Base-by-base conservation (phyloP, 2,797 vertebrate genomes). In the Myotis pilosus region DNA sequence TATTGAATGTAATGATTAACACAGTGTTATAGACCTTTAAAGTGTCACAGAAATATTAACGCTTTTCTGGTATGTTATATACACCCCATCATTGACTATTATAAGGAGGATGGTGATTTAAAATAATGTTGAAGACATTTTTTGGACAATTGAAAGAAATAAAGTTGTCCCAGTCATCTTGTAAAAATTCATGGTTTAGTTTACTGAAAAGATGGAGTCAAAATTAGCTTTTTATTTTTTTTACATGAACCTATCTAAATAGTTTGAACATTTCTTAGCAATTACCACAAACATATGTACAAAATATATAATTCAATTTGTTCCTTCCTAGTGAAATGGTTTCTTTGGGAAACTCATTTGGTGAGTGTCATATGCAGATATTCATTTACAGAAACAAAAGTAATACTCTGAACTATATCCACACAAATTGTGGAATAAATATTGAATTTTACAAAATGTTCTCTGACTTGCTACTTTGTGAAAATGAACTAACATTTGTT, bases 331-430 rank as follows among this genome's bases (percentile, higher is more conserved):
- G 16, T 79, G 64, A 68, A 74, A 75, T 72, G 2, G 4, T 80
- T 92, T 96, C 9, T 80, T 82, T 60, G 22, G 20, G 22, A 93
- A 91, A 83, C 4, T 94, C 66, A 68, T 91, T 91, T 78, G n/a
- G 5, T 49, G 57, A 44, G 78, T 19, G 92, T 87, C 36, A 28
- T 47, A 74, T 51, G 68, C 13, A 89, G 71, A 83, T 76, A 23
- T 12, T 92, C 5, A 0, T 74, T 91, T 93, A 87, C 28, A 87
- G n/a, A 90, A 53, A 66, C 47, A 38, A 90, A 81, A 91, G 3
- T 80, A 87, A 53, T 82, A 79, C 19, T 74, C 47, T 91, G 25
- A 86, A 41, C 16, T 76, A 47, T 17, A 81, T 68, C 62, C 6
- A 71, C 92, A 64, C 57, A 72, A 94, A 78, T 30, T 85, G 3